Evolutionary conservation across 1,140 invertebrate species (phyloP), one percentile per base, ranked within the genome.

Genomic region (Microplitis demolitor): DNA sequence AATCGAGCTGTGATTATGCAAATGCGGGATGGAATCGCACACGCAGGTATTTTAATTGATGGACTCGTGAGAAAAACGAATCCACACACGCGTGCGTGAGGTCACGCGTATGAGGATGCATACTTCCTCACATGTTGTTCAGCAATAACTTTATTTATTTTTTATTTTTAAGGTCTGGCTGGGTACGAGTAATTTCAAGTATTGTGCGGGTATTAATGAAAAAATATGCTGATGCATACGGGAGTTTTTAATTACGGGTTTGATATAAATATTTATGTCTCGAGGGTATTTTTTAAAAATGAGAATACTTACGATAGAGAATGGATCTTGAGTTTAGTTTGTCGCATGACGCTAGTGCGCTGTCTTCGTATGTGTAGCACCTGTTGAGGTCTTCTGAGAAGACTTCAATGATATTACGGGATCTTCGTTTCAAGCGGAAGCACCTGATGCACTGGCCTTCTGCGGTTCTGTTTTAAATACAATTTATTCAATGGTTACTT

Each of bases 331-430:
- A 83, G 74, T 84, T 82, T 16, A 90, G 80, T 60, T 84, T 80
- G 68, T 88, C 82, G 68, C 92, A 93, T 5, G 90, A 91, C 16
- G 84, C 85, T 74, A 89, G 80, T 3, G 91, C 91, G 3, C 87
- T 87, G 70, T 88, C 88, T 81, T 91, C 90, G 66, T 88, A 89
- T 2, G 88, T 90, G 80, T 91, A 92, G 81, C 91, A 93, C 78
- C 88, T 90, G 76, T 90, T 90, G 66, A 90, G 79, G 73, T 88
- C 88, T 75, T 91, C 88, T 3, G 89, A 89, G 79, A 89, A 89
- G n/a, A 92, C 89, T 80, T 92, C 89, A 50, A 93, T 87, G 45
- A 93, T 88, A 77, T 92, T 92, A 9, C 86, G 80, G 2, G 91
- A 90, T 63, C 90, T 88, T 66, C 91, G 83, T 69, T 87, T 86